These are phyloP conservation scores for Trachurus trachurus DNA, from an alignment of 2,797 vertebrate species.

Conservation along the genomic window DNA sequence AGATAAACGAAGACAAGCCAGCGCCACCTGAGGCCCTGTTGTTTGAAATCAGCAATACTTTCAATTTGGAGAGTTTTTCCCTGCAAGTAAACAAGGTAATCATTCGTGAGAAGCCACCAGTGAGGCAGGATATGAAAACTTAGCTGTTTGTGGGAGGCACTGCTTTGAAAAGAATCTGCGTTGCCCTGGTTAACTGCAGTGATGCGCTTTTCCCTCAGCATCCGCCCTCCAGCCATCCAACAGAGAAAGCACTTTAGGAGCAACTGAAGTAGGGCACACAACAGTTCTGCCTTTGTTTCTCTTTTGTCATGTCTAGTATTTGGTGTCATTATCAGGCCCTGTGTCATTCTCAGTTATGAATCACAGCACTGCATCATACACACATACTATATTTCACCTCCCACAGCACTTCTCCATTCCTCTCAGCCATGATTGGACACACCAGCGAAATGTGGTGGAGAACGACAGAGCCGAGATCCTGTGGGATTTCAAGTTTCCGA, in stretches of 20 bases:
- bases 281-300: conserved; percentile 51
- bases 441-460: not conserved
- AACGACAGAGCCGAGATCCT: not conserved
- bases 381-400: conserved; percentile 18
- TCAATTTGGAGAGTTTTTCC: conserved; percentile 67
- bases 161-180: conserved; percentile 54
- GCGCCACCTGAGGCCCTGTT: conserved; percentile 74
- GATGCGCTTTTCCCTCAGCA: conserved; percentile 58
- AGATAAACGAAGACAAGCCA: conserved; percentile 63
- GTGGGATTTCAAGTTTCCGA: too few species aligned
- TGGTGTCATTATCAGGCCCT: conserved; percentile 27
- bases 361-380: conserved; percentile 45
- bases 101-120: conserved; percentile 55
- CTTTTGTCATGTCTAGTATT: conserved; percentile 52
- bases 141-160: conserved; percentile 49
- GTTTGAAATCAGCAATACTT: conserved; percentile 66
- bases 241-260: conserved; percentile 62
- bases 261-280: conserved; percentile 57
- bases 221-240: conserved; percentile 64
- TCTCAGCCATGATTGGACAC: conserved; percentile 18
- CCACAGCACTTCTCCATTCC: conserved; percentile 28
- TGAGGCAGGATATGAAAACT: conserved; percentile 61
- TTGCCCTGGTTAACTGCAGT: conserved; percentile 50
- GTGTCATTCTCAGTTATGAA: conserved; percentile 42
- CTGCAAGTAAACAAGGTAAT: conserved; percentile 64